phyloP scores from a whole-genome alignment of 2,888 invertebrate species.

The Hydraecia micacea region DNA sequence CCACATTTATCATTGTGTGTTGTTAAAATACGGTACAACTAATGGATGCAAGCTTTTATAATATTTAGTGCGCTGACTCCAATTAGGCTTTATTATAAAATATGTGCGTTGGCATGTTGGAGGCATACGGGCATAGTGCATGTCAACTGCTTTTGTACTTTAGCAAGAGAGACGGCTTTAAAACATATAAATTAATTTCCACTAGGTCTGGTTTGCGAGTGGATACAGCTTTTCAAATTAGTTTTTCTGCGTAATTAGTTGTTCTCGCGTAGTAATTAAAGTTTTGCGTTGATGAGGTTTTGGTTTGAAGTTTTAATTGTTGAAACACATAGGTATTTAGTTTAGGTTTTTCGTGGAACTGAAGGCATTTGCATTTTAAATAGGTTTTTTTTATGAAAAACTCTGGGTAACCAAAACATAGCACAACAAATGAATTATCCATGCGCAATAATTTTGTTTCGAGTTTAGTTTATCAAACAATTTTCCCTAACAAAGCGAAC shows the following conservation, averaged over 20 bases:
- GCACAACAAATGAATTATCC: background rate
- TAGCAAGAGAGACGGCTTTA: slow-evolving; percentile 37
- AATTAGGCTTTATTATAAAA: slow-evolving; percentile 63
- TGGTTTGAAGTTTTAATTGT: background rate
- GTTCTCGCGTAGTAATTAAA: slow-evolving; percentile 8
- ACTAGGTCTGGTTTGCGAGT: slow-evolving; percentile 2
- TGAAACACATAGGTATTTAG: background rate
- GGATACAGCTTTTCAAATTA: slow-evolving; percentile 8
- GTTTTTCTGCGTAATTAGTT: slow-evolving; percentile 10
- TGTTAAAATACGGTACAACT: slow-evolving; percentile 68
- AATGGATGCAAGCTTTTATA: slow-evolving; percentile 66
- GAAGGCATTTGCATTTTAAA: background rate
- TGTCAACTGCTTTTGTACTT: slow-evolving; percentile 37
- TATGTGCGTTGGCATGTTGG: slow-evolving; percentile 45
- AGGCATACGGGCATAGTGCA: slow-evolving; percentile 36
- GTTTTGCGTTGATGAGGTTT: slow-evolving; percentile 7
- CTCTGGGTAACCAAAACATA: background rate
- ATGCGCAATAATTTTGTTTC: slow-evolving; percentile 6
- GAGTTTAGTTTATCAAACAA: slow-evolving; percentile 27
- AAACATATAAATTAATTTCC: slow-evolving; percentile 36
- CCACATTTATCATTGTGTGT: slow-evolving; percentile 53
- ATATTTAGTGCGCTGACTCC: slow-evolving; percentile 50
- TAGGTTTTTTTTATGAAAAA: background rate
- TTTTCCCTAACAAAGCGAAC: slow-evolving; percentile 20
- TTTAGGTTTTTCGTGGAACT: background rate